Conservation (phyloP, 1,140 invertebrate species). For the Eupristina koningsbergeri region DNA sequence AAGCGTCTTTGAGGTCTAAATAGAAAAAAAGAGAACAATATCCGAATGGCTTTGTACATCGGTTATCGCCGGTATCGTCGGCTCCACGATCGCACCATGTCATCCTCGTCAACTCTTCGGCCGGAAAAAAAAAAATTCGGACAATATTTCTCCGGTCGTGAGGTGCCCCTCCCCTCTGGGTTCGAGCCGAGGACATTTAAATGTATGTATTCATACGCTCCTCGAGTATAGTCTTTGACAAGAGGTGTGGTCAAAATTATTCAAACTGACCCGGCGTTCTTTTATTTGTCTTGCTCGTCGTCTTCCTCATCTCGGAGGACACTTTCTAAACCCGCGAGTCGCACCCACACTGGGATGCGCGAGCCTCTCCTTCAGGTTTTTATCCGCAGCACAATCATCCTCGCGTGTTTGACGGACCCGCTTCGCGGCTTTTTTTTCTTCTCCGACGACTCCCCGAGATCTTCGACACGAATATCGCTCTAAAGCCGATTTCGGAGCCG, state of each 20-base stretch:
- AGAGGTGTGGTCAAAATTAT: conserved; percentile 75
- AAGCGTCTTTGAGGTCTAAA: too few relatives aligned
- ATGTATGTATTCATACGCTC: conserved; percentile 73
- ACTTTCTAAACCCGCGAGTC: conserved; percentile 69
- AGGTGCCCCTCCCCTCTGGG: too few relatives aligned
- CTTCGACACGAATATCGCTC: conserved; percentile 31
- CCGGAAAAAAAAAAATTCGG: conserved; percentile 50
- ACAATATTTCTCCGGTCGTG: conserved; percentile 66
- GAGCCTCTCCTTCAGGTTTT: conserved; percentile 34
- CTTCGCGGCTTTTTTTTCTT: background rate
- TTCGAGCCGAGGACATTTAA: conserved; percentile 67
- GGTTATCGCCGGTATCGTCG: conserved; percentile 11
- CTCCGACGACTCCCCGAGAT: background rate
- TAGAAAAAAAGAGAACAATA: too few relatives aligned
- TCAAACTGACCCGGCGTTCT: conserved; percentile 73
- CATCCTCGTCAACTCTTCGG: background rate
- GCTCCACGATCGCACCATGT: background rate
- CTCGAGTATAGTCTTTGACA: conserved; percentile 63
- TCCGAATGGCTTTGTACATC: too few relatives aligned
- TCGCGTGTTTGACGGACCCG: background rate
- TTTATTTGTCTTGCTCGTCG: conserved; percentile 58
- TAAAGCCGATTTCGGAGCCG: conserved; percentile 48
- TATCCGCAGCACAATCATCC: conserved; percentile 16
- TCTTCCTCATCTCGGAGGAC: conserved; percentile 58
- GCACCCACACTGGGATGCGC: conserved; percentile 66